Conservation (phyloP, 1,140 invertebrate genomes). For the Parasteatoda tepidariorum region DNA sequence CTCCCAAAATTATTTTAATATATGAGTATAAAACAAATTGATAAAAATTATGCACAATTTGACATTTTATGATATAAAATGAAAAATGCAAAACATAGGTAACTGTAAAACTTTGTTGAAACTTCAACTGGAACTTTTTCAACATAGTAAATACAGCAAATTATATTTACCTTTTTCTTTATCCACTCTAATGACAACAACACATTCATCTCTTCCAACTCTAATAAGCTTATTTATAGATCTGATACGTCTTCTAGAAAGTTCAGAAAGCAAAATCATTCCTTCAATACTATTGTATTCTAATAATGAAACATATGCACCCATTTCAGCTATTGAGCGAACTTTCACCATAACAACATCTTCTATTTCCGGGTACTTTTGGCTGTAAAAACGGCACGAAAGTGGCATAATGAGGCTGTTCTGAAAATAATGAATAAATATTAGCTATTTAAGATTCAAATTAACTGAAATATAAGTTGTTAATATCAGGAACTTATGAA, state of each 20-base stretch:
- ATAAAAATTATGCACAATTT: too few relatives aligned
- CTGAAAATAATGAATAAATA: background rate
- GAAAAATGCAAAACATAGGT: too few relatives aligned
- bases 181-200: constrained; percentile 99
- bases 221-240: constrained; percentile 99
- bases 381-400: constrained; percentile 96
- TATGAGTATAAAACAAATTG: too few relatives aligned
- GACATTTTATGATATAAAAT: too few relatives aligned
- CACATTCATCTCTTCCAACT: constrained; percentile 98
- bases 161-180: constrained; percentile 91
- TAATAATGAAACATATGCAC: constrained; percentile 96
- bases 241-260: constrained; percentile 97
- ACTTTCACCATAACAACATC: constrained; percentile 99
- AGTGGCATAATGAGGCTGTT: constrained; percentile 79
- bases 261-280: constrained; percentile 94
- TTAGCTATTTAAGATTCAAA: too few relatives aligned
- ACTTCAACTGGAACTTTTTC: too few relatives aligned
- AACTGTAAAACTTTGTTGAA: too few relatives aligned
- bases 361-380: constrained; percentile 98
- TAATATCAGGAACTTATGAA: too few relatives aligned
- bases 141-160: too few relatives aligned
- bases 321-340: constrained; percentile 98
- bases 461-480: too few relatives aligned
- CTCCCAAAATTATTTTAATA: too few relatives aligned
- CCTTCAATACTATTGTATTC: constrained; percentile 99